Percentiles rank a stretch among this genome's conserved stretches.
Evolutionary conservation across 35 echinoderm and acorn worm species (phyloP).

Genomic region (Ophioderma brevispina): DNA sequence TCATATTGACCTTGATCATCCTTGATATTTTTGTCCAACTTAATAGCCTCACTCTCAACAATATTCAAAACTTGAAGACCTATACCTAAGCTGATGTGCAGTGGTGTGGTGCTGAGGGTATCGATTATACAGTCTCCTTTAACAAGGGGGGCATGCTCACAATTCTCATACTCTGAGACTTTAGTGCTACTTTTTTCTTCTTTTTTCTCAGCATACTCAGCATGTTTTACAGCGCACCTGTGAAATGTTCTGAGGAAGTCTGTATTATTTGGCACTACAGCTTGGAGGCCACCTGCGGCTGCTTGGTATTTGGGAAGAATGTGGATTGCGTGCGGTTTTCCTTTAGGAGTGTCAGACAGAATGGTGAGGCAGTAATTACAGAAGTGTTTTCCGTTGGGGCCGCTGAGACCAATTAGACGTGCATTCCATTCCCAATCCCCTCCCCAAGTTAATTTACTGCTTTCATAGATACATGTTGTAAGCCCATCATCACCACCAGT

Average conservation of each 20-base stretch:
- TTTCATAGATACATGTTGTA: not conserved
- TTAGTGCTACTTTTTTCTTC: too few relatives aligned
- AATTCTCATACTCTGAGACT: too few relatives aligned
- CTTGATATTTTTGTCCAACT: too few relatives aligned
- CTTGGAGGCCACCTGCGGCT: not conserved
- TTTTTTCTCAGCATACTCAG: not conserved
- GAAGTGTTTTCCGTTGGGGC: not conserved
- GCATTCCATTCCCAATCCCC: not conserved
- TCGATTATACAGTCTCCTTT: too few relatives aligned
- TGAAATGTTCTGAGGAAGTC: not conserved
- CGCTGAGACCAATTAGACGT: not conserved
- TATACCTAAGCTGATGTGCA: too few relatives aligned
- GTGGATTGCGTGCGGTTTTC: not conserved
- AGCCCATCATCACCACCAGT: too few relatives aligned
- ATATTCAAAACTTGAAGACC: too few relatives aligned
- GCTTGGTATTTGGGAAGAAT: not conserved
- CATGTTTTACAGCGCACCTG: not conserved
- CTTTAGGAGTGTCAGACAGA: not conserved
- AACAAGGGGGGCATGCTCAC: too few relatives aligned
- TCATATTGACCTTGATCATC: too few relatives aligned
- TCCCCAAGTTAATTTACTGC: not conserved
- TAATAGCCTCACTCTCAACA: too few relatives aligned
- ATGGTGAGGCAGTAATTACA: not conserved
- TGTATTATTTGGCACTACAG: not conserved
- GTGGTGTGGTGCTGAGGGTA: too few relatives aligned